A percentile compares a stretch with the other conserved stretches of the same genome.
phyloP scores from a whole-genome alignment of 2,113 vertebrate genomes.

The Leucoraja erinaceus region DNA sequence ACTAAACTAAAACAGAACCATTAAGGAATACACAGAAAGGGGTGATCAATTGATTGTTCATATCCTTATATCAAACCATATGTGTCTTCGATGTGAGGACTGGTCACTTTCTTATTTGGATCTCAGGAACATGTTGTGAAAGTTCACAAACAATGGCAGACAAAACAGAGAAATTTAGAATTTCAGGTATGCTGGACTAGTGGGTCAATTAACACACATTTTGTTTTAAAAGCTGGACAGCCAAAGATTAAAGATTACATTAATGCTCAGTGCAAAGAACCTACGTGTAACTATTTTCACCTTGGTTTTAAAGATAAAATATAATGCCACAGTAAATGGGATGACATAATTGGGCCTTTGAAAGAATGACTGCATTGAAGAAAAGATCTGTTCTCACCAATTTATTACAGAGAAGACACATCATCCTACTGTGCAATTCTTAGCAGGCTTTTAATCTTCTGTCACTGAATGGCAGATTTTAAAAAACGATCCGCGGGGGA shows the following conservation, averaged over 20 bases:
- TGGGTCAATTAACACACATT: background rate
- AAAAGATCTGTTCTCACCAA: background rate
- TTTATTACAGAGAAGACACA: background rate
- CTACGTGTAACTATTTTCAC: background rate
- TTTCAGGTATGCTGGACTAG: background rate
- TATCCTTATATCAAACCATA: background rate
- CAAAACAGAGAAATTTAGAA: background rate
- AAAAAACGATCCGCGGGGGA: constrained; percentile 8
- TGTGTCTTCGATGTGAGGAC: background rate
- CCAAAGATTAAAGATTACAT: background rate
- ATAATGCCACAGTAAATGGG: background rate
- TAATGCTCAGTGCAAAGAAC: background rate
- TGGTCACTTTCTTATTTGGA: no score
- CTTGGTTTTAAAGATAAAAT: background rate
- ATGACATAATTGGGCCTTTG: constrained; percentile 1
- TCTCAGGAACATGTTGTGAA: background rate
- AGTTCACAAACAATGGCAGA: background rate
- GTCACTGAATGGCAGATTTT: background rate
- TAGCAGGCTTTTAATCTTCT: background rate
- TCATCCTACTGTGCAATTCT: background rate
- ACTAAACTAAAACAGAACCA: no score
- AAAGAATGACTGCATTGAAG: background rate
- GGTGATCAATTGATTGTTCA: background rate
- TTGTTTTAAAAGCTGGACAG: background rate
- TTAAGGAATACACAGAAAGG: background rate